A percentile compares a stretch with the other conserved stretches of the same genome.
Conservation (phyloP, 2,888 invertebrate species). For the Eristalis pertinax region DNA sequence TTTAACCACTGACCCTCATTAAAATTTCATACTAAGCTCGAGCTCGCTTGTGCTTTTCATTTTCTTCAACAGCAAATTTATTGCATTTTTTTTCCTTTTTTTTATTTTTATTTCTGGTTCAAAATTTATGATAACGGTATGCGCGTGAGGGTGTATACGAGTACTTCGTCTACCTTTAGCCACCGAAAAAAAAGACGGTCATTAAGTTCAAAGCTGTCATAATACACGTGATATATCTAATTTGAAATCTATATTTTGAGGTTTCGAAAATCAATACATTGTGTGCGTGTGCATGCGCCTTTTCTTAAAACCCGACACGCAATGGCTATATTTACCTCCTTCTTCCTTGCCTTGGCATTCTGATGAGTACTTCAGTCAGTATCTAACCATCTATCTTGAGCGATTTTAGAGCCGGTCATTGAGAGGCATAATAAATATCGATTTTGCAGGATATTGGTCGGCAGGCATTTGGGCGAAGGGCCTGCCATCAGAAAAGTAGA, state of each 20-base stretch:
- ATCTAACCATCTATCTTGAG: conserved; percentile 23
- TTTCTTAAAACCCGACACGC: conserved; percentile 41
- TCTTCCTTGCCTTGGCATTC: conserved; percentile 20
- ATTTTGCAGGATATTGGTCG: conserved; percentile 43
- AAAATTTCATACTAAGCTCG: conserved; percentile 63
- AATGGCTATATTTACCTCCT: conserved; percentile 20
- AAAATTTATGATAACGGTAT: conserved; percentile 56
- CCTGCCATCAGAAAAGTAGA: neutral
- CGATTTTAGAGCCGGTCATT: conserved; percentile 34
- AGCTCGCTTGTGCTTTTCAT: conserved; percentile 25
- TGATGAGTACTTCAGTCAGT: conserved; percentile 56
- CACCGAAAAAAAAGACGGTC: conserved; percentile 39
- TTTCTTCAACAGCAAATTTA: conserved; percentile 33
- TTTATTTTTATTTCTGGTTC: conserved; percentile 30
- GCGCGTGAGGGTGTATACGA: conserved; percentile 38
- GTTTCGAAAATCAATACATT: conserved; percentile 62
- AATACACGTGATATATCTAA: conserved; percentile 33
- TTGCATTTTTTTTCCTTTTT: conserved; percentile 34
- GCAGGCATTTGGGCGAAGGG: conserved; percentile 31
- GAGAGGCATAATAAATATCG: conserved; percentile 41
- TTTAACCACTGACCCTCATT: conserved; percentile 70
- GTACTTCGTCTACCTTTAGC: conserved; percentile 8
- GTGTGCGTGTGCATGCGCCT: neutral
- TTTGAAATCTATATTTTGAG: conserved; percentile 37
- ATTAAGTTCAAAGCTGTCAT: conserved; percentile 36